A percentile compares a stretch with the other conserved stretches of the same genome.
Evolutionary conservation across 2,888 invertebrate species (phyloP).

Genomic region (Alcis repandata): DNA sequence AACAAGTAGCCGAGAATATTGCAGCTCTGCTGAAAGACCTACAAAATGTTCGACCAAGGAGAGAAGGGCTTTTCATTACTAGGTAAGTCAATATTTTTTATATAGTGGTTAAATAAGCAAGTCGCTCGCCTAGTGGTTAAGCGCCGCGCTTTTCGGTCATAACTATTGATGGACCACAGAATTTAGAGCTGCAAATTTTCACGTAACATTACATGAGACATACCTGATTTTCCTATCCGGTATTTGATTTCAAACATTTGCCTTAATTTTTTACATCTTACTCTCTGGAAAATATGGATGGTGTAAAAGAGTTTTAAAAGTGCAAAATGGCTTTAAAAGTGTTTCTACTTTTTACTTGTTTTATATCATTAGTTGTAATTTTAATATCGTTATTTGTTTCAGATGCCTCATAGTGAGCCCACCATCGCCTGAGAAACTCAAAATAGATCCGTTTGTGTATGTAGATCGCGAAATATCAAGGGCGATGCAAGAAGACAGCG

Average conservation of each 20-base stretch:
- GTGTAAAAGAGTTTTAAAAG: too few relatives aligned
- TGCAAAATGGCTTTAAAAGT: too few relatives aligned
- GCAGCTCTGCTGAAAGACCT: constrained; percentile 88
- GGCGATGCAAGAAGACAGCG: constrained; percentile 77
- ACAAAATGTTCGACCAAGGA: constrained; percentile 88
- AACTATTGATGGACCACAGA: too few relatives aligned
- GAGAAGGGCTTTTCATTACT: constrained; percentile 90
- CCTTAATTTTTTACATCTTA: too few relatives aligned
- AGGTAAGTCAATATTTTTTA: constrained; percentile 69
- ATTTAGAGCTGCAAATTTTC: too few relatives aligned
- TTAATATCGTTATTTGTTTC: constrained; percentile 39
- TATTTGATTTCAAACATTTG: too few relatives aligned
- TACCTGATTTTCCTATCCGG: too few relatives aligned
- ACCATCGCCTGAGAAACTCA: constrained; percentile 89
- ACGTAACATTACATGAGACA: too few relatives aligned
- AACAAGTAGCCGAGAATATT: constrained; percentile 91
- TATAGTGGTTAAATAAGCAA: background rate
- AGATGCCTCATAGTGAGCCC: constrained; percentile 89
- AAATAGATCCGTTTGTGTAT: constrained; percentile 88
- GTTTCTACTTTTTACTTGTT: too few relatives aligned
- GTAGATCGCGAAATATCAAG: constrained; percentile 73
- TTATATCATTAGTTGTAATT: too few relatives aligned
- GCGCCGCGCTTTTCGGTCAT: too few relatives aligned
- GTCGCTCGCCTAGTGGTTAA: background rate
- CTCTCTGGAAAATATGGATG: too few relatives aligned